Evolutionary conservation across 2,113 vertebrate genomes (phyloP), one percentile per base, ranked within the genome.

Genomic region (Aegotheles bennettii): DNA sequence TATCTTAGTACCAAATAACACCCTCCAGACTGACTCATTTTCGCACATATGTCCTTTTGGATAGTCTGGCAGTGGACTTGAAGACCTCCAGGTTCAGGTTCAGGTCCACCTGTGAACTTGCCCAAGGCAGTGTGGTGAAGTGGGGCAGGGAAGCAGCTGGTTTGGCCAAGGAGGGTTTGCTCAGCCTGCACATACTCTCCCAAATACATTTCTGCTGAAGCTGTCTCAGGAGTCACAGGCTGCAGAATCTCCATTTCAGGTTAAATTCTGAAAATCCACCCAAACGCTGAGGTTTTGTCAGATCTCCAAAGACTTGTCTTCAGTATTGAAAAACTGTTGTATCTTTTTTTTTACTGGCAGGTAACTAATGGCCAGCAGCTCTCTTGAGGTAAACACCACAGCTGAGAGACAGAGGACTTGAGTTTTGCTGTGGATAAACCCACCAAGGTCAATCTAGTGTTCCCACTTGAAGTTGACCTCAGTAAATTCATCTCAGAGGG

Each of bases 371-470:
- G 60, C 86, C 68, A 74, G 60, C 38, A 89, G 73, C 47, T 86
- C 60, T 75, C 60, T 20, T 67, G 51, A 92, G 60, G 51, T 90
- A 93, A 97, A 97, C 82, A 95, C 38, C 33, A 9, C 11, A 45
- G 77, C 68, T 12, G 20, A 84, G 20, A 84, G 94, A 89, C 1
- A 3, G 42, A 68, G 86, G 29, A 54, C 33, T 43, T 70, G 54
- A 68, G 51, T 95, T 95, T 91, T 92, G 53, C 84, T 25, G 47
- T 43, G 91, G 48, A 43, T 94, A 89, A 96, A 91, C 69, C 84
- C 89, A 87, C 40, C 89, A 76, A 94, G 91, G 87, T 92, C 91
- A 91, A 4, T 10, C n/a, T 80, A 36, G 43, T 17, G 50, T 16
- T 82, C 74, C 48, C 0, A 0, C 83, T 91, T 91, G 73, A 84